A percentile compares a stretch with the other conserved stretches of the same genome.
Conservation (phyloP, 2,888 invertebrate genomes). For the Pseudolycoriella hygida region DNA sequence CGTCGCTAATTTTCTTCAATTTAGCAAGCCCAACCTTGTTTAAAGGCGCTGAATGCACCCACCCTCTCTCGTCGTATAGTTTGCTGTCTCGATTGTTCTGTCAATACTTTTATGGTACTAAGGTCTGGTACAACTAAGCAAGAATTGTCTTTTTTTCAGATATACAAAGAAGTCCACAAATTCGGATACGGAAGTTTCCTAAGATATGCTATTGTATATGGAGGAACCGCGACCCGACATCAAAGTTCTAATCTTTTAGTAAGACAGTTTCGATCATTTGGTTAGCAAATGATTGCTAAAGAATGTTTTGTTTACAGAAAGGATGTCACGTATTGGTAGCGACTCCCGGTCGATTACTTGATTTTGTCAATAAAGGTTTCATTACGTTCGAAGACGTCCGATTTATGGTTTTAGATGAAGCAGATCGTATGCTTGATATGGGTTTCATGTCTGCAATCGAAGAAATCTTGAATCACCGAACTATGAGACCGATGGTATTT, state of each 20-base stretch:
- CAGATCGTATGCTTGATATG: constrained; percentile 99
- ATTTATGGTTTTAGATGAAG: constrained; percentile 92
- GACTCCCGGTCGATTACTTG: constrained; percentile 90
- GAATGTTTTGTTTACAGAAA: constrained; percentile 25
- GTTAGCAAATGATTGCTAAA: not conserved
- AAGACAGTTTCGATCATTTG: constrained; percentile 15
- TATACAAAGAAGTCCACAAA: constrained; percentile 66
- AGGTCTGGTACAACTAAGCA: too few relatives aligned
- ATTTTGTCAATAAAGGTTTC: constrained; percentile 85
- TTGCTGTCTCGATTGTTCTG: too few relatives aligned
- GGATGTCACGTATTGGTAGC: constrained; percentile 96
- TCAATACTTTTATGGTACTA: too few relatives aligned
- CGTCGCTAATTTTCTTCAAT: too few relatives aligned
- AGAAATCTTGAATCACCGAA: constrained; percentile 56
- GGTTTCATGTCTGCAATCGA: constrained; percentile 94
- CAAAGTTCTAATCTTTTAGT: constrained; percentile 43
- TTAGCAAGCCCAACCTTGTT: too few relatives aligned
- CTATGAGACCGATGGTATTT: constrained; percentile 39
- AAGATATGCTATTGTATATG: constrained; percentile 61
- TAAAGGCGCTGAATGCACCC: too few relatives aligned
- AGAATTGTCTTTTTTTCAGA: constrained; percentile 21
- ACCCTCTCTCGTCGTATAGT: too few relatives aligned
- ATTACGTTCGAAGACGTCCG: constrained; percentile 76
- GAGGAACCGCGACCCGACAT: constrained; percentile 63
- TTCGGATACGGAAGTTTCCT: constrained; percentile 60